Evolutionary conservation across 2,888 invertebrate species (phyloP).

Genomic region (Lithophane socia): DNA sequence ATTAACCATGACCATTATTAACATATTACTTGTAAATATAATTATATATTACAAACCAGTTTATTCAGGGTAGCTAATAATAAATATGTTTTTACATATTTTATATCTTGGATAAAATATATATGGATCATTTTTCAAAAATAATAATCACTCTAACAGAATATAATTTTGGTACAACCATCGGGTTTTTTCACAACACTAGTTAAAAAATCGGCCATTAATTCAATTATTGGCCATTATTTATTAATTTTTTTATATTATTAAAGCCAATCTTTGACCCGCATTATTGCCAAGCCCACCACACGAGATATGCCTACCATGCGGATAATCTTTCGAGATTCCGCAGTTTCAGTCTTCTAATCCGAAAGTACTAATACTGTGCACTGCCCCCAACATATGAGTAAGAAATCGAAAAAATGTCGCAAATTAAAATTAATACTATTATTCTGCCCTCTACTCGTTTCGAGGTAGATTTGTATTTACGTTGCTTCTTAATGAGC

Average conservation of each 20-base stretch:
- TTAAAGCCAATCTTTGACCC: slow-evolving; percentile 34
- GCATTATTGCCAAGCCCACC: slow-evolving; percentile 23
- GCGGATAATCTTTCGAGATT: slow-evolving; percentile 8
- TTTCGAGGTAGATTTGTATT: slow-evolving; percentile 43
- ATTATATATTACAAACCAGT: not conserved
- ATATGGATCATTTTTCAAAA: slow-evolving; percentile 19
- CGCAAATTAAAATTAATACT: slow-evolving; percentile 18
- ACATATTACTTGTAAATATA: not conserved
- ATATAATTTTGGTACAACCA: slow-evolving; percentile 20
- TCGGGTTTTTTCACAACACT: slow-evolving; percentile 30
- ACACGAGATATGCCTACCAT: not conserved
- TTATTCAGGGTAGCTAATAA: not conserved
- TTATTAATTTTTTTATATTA: slow-evolving; percentile 12
- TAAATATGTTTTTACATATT: not conserved
- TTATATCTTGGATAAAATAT: slow-evolving; percentile 9
- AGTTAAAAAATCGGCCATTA: not conserved
- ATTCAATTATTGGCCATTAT: slow-evolving; percentile 14
- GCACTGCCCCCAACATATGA: slow-evolving; percentile 2
- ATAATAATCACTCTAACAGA: slow-evolving; percentile 3
- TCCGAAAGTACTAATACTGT: slow-evolving; percentile 30
- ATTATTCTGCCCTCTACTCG: slow-evolving; percentile 36
- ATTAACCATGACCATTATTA: not conserved
- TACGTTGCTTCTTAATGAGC: slow-evolving; percentile 21
- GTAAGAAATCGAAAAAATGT: not conserved
- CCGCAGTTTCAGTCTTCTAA: slow-evolving; percentile 42